Conservation (phyloP, 1,140 invertebrate genomes). For the Drosophila parvula region DNA sequence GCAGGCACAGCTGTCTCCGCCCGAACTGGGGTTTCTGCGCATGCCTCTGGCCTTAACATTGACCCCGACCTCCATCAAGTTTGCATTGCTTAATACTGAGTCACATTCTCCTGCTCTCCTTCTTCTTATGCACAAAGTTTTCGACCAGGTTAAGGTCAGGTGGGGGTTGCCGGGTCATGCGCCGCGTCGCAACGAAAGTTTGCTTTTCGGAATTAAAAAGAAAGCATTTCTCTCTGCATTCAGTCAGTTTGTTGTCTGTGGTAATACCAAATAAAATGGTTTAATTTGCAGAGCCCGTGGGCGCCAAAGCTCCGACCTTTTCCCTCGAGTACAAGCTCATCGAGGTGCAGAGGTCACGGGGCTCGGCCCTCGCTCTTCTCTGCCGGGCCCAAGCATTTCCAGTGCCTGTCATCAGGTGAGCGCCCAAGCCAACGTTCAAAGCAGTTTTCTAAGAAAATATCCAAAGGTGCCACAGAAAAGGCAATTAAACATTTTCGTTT, state of each 20-base stretch:
- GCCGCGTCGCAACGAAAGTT: conserved; percentile 17
- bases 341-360: conserved; percentile 57
- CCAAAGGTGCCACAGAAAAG: no score
- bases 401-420: conserved; percentile 48
- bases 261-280: background rate
- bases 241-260: conserved; percentile 26
- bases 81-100: conserved; percentile 49
- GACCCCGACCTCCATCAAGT: conserved; percentile 54
- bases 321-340: conserved; percentile 87
- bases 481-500: no score
- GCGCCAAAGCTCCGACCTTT: conserved; percentile 88
- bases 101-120: conserved; percentile 5
- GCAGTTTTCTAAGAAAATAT: conserved; percentile 1
- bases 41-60: conserved; percentile 61
- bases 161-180: conserved; percentile 56
- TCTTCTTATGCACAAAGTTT: background rate
- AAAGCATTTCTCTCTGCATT: conserved; percentile 24
- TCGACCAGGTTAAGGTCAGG: conserved; percentile 4
- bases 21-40: conserved; percentile 45
- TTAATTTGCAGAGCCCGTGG: conserved; percentile 87
- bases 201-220: background rate
- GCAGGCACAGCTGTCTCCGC: conserved; percentile 20
- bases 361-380: conserved; percentile 86
- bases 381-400: conserved; percentile 82
- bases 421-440: conserved; percentile 14